Evolutionary conservation across 2,888 invertebrate species (phyloP).

Genomic region (Aproaerema taeniolella): DNA sequence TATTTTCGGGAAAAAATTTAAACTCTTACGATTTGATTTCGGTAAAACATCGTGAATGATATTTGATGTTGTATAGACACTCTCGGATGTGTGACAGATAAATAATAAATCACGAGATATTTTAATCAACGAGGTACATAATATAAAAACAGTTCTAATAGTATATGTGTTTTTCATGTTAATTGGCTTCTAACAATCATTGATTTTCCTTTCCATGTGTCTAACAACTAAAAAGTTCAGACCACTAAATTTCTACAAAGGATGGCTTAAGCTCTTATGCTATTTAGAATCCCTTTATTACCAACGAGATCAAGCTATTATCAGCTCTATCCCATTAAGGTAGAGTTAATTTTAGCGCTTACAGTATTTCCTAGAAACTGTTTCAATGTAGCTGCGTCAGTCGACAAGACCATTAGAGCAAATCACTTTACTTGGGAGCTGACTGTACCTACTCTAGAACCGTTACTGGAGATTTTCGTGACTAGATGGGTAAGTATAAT

Average conservation of each 20-base stretch:
- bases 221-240: neutral
- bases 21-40: no score
- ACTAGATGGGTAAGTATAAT: no score
- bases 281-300: conserved; percentile 1
- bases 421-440: conserved; percentile 42
- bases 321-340: neutral
- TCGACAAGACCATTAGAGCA: conserved; percentile 49
- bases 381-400: conserved; percentile 23
- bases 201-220: no score
- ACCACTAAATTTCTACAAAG: conserved; percentile 3
- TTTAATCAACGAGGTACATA: neutral
- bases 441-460: neutral
- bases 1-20: no score
- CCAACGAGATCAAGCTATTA: neutral
- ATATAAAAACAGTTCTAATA: neutral
- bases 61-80: no score
- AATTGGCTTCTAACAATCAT: no score
- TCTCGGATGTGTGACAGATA: no score
- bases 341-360: conserved; percentile 5
- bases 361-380: neutral
- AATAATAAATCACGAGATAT: no score
- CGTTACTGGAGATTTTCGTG: neutral
- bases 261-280: neutral
- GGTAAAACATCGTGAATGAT: no score
- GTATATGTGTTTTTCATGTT: neutral